Base-by-base conservation (phyloP, 2,888 invertebrate species). In the Clistopyga incitator region DNA sequence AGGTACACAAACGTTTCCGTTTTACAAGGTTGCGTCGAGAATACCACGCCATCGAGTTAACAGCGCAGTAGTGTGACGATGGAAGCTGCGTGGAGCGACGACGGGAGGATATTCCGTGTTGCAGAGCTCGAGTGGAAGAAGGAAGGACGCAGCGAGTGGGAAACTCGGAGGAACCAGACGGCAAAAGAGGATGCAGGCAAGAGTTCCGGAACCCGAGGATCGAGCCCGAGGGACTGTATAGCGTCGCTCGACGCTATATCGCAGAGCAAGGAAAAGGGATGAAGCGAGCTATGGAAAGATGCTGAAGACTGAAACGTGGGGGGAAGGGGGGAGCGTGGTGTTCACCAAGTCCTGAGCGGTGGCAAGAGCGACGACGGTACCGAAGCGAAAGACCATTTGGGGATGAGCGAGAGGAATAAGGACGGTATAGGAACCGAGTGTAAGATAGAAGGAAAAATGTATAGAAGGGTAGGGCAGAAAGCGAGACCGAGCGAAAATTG, bases 381-480 rank as follows among this genome's bases (percentile, higher is more conserved):
- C 65, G 54, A 34, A 25, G 54, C 29, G 67, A 65, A 38, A 74
- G 85, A 80, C 67, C 54, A 81, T 75, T 85, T 75, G 65, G 74
- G 81, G 85, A 81, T 61, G 81, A 83, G 83, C 78, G 84, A 68
- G 86, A 82, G 67, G 29, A 83, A 82, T 85, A 78, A 80, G 76
- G 71, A 81, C 72, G 82, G 64, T 65, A 71, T 20, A 38, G 74
- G 67, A n/a, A 47, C 61, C n/a, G 79, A 67, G 65, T 67, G 75
- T 74, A 74, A 68, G 86, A 85, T 85, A 85, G 84, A 85, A 82
- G 79, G 82, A 86, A 86, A 86, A 86, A 85, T 72, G 82, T 83
- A 80, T 85, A 82, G 79, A 78, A 61, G 71, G 84, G 67, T 72
- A 50, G 82, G 79, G 86, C 68, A 85, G 64, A 25, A 54, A 71